Conservation (phyloP, 2,888 invertebrate genomes). For the Leptinotarsa haldemani region DNA sequence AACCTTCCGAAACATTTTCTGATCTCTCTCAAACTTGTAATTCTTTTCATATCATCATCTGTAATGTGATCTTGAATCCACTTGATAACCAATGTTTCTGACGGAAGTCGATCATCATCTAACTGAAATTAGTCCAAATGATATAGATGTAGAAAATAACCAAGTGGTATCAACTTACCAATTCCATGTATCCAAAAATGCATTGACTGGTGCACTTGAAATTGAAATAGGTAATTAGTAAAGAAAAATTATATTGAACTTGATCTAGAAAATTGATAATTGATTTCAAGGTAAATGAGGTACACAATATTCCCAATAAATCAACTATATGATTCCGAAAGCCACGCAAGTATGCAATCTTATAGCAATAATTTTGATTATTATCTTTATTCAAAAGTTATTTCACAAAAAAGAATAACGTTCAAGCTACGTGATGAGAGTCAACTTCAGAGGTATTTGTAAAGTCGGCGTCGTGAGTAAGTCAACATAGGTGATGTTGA, state of each 20-base stretch:
- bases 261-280: neutral
- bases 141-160: neutral
- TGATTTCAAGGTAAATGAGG: neutral
- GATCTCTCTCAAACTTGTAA: constrained; percentile 58
- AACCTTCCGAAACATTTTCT: constrained; percentile 62
- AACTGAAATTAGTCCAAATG: constrained; percentile 54
- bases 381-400: too few relatives aligned
- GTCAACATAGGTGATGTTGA: too few relatives aligned
- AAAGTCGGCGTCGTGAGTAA: too few relatives aligned
- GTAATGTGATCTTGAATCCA: constrained; percentile 62
- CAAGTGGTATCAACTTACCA: constrained; percentile 55
- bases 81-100: constrained; percentile 63
- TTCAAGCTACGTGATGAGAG: too few relatives aligned
- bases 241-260: neutral
- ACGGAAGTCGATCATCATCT: constrained; percentile 62
- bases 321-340: too few relatives aligned
- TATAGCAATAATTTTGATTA: too few relatives aligned
- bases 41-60: constrained; percentile 59
- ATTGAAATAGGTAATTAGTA: constrained; percentile 20
- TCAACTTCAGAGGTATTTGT: too few relatives aligned
- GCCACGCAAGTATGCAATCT: too few relatives aligned
- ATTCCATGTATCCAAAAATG: constrained; percentile 62
- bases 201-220: constrained; percentile 63
- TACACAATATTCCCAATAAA: neutral
- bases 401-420: too few relatives aligned